Evolutionary conservation across 2,113 vertebrate genomes (phyloP).

Genomic region (Xerus inauris): DNA sequence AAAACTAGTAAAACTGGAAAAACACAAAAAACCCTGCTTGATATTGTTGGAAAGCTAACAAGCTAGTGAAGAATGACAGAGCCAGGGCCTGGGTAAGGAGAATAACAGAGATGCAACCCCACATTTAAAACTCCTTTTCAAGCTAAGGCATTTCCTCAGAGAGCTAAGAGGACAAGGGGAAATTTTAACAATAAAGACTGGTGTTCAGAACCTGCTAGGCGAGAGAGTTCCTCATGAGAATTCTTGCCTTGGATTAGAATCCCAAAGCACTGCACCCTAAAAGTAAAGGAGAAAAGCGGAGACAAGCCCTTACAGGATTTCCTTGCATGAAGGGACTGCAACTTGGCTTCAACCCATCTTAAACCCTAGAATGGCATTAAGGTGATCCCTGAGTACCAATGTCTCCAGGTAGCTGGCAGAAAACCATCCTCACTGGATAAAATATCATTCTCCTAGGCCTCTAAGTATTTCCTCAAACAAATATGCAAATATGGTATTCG

Average conservation of each 20-base stretch:
- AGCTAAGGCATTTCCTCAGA: neutral
- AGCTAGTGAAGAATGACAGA: conserved; percentile 27
- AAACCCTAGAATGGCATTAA: neutral
- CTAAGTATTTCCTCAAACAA: neutral
- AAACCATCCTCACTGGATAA: neutral
- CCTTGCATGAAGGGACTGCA: neutral
- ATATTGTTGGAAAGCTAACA: neutral
- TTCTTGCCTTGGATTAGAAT: neutral
- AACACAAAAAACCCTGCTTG: neutral
- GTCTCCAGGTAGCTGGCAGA: neutral
- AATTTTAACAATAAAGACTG: neutral
- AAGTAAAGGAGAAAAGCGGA: neutral
- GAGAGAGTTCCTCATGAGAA: neutral
- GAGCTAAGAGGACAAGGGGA: neutral
- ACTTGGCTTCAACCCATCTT: neutral
- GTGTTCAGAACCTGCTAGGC: neutral
- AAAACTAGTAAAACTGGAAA: conserved; percentile 40
- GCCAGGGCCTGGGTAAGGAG: neutral
- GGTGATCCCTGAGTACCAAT: neutral
- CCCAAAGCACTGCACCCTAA: neutral
- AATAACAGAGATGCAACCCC: neutral
- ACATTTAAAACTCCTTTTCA: neutral
- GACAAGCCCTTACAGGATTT: neutral
- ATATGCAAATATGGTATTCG: neutral
- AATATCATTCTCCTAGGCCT: neutral